A percentile compares a stretch with the other conserved stretches of the same genome.
Evolutionary conservation across 2,113 vertebrate species (phyloP).

Genomic region (Chaetodon trifascialis): DNA sequence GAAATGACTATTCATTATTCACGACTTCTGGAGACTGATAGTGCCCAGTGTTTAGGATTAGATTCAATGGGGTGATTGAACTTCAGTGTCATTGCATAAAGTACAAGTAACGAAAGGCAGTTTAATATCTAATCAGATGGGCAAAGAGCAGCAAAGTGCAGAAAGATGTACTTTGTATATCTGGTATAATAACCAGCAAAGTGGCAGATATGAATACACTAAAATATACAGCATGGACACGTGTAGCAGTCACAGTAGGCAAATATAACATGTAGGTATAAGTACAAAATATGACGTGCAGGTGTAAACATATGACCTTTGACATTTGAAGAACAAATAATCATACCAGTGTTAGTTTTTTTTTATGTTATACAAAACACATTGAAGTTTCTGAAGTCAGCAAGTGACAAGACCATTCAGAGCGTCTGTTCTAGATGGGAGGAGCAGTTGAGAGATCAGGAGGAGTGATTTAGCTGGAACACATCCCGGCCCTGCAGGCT

Average conservation of each 20-base stretch:
- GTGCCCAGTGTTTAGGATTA: background rate
- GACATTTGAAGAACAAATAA: background rate
- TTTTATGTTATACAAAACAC: background rate
- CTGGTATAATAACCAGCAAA: background rate
- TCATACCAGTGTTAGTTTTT: background rate
- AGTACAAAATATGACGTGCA: background rate
- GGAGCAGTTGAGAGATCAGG: background rate
- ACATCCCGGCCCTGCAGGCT: constrained; percentile 15
- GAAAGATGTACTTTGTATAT: background rate
- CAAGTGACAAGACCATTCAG: background rate
- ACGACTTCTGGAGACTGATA: background rate
- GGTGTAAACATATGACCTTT: background rate
- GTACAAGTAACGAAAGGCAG: background rate
- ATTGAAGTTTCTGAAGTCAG: background rate
- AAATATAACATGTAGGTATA: background rate
- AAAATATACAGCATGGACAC: background rate
- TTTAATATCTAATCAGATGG: background rate
- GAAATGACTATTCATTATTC: background rate
- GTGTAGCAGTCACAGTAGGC: background rate
- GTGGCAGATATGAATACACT: background rate
- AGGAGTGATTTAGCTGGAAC: constrained; percentile 34
- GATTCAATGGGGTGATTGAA: too few relatives aligned
- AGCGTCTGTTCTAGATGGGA: background rate
- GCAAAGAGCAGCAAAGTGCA: background rate
- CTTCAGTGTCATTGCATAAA: too few relatives aligned